Base-by-base conservation (phyloP, 2,888 invertebrate species). In the Protonemura montana region DNA sequence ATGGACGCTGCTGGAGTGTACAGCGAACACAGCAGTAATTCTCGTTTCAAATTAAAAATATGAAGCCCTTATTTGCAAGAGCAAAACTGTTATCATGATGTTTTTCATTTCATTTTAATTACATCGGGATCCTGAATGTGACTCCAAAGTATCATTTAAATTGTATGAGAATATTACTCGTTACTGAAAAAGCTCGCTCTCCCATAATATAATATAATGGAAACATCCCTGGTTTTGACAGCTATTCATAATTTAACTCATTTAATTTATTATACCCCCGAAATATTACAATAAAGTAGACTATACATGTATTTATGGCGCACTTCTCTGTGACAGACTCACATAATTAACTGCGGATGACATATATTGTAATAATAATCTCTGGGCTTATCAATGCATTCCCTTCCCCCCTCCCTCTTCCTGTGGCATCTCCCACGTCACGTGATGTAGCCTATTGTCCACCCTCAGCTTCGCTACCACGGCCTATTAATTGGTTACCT, bases 161-260 rank as follows among this genome's bases (percentile, higher is more conserved):
- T 84, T 84, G 84, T 84, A 59, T 59, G 59, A 59, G 59, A 59
- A 59, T 59, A 59, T 59, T 59, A 76, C 29, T 84, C 84, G 76
- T 76, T 84, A 76, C 84, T 84, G 76, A 84, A 84, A 84, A 84
- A 84, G 59, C 84, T 59, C 84, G 16, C 84, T 84, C 84, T 59
- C 59, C 59, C 59, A 59, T 59, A 59, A 59, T 59, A 59, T 59
- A 59, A 59, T 59, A 84, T 84, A 84, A 84, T 59, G 84, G 84
- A 85, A 86, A 86, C 87, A 87, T 86, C 85, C 81, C 86, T 87
- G 87, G 84, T 85, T 86, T 82, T 87, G 87, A 87, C 87, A 87
- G 87, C 87, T 85, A 87, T 87, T 87, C 87, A 87, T 86, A 86
- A 87, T 86, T 85, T 87, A 87, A 59, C 86, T 84, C 84, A 85